Base-by-base conservation (phyloP, 2,113 vertebrate species). In the Plotosus lineatus region DNA sequence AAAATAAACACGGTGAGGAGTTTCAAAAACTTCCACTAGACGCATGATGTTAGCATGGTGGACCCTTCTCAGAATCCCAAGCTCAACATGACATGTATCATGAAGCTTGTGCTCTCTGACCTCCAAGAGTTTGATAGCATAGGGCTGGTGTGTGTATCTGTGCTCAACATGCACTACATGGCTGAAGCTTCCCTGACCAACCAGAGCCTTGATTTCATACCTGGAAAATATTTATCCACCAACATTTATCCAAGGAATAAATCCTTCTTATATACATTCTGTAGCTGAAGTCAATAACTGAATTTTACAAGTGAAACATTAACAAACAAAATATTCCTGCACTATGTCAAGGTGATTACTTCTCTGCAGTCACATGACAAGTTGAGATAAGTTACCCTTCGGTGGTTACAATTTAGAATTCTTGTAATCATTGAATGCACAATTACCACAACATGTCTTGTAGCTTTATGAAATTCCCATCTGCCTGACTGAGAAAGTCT, bases 121-220 rank as follows among this genome's bases (percentile, higher is more conserved):
- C 80, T 92, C 91, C 84, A 91, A 89, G 88, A 92, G 90, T 82
- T 92, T 94, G 44, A 93, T 90, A 81, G 93, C 89, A 44, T 89
- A 89, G 33, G 91, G 90, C 78, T 88, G 90, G 78, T 80, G 84
- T 40, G 89, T 90, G 11, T 72, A 80, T 55, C 89, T 79, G 86
- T 90, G 91, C 86, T 91, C 90, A 60, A 84, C 91, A 1, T 88
- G 87, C 58, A 92, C 88, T 4, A 92, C 90, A 0, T 87, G 87
- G 83, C 91, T 90, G 86, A 90, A 92, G 85, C 91, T 90, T 9
- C 91, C 90, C 0, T 86, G 78, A 38, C 91, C 92, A 36, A 93
- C 92, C 86, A 91, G 89, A 46, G 92, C 91, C 79, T 90, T 90
- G 85, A 92, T 91, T 76, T 93, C 86, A 46, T 90, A 93, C 83